A percentile compares a stretch with the other conserved stretches of the same genome.
phyloP scores from a whole-genome alignment of 2,888 invertebrate genomes.

The Neoitamus cyanurus region DNA sequence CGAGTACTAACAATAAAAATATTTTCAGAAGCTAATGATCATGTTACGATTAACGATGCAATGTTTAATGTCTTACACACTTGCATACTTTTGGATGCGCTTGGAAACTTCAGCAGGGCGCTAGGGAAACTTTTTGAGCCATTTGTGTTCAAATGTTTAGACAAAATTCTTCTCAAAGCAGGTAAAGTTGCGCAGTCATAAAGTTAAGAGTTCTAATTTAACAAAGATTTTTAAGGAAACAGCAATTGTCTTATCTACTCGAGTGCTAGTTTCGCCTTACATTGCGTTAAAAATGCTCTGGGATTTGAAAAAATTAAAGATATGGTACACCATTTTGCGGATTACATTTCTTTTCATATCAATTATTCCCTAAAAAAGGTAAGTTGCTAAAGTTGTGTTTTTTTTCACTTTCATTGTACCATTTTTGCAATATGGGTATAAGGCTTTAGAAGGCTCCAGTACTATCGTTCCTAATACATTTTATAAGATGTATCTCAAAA shows the following conservation, averaged over 20 bases:
- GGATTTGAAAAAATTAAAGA: conserved; percentile 69
- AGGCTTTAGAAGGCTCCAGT: no score
- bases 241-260: conserved; percentile 73
- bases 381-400: conserved; percentile 24
- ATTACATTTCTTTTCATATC: conserved; percentile 80
- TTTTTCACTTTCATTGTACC: no score
- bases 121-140: conserved; percentile 70
- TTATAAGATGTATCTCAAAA: no score
- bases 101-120: conserved; percentile 72
- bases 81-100: conserved; percentile 77
- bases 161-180: conserved; percentile 76
- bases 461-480: no score
- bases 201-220: neutral
- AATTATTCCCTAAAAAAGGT: conserved; percentile 73
- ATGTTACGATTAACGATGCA: conserved; percentile 61
- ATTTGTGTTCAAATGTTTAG: conserved; percentile 75
- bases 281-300: conserved; percentile 71
- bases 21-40: neutral
- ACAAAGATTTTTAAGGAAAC: conserved; percentile 68
- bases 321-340: conserved; percentile 76
- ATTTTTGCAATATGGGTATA: no score
- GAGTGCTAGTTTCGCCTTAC: conserved; percentile 72
- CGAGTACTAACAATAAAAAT: neutral
- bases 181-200: conserved; percentile 69
- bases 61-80: conserved; percentile 75